These are phyloP conservation scores for Rhagoletis pomonella DNA, from an alignment of 1,140 invertebrate genomes.

Conservation along the genomic window DNA sequence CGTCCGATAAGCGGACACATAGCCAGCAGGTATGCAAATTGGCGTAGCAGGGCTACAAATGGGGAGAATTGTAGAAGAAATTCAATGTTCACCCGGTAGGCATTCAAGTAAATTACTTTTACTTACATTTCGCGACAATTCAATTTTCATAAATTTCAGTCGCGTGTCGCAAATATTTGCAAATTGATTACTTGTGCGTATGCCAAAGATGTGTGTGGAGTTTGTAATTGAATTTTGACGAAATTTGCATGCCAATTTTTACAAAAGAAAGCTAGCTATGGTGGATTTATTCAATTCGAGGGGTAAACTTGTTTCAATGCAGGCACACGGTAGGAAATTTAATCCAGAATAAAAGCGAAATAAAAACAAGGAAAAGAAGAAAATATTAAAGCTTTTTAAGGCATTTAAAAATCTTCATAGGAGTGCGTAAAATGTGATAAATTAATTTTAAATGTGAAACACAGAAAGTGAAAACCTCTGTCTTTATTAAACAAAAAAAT, in stretches of 20 bases:
- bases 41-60: neutral
- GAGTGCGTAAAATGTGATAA: no score
- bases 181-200: neutral
- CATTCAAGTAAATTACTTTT: neutral
- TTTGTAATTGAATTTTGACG: neutral
- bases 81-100: neutral
- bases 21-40: neutral
- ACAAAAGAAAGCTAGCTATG: neutral
- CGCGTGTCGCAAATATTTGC: neutral
- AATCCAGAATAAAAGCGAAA: neutral
- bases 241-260: neutral
- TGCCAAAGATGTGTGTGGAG: neutral
- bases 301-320: neutral
- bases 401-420: no score
- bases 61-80: neutral
- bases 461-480: no score
- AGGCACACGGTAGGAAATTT: neutral
- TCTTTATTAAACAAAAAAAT: no score
- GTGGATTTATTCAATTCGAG: no score
- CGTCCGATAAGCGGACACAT: neutral
- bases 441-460: no score
- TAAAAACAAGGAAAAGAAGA: no score
- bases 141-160: slow-evolving; percentile 32
- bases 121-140: neutral
- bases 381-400: no score